Conservation (phyloP, 1,140 invertebrate species). For the Chrysopa pallens region DNA sequence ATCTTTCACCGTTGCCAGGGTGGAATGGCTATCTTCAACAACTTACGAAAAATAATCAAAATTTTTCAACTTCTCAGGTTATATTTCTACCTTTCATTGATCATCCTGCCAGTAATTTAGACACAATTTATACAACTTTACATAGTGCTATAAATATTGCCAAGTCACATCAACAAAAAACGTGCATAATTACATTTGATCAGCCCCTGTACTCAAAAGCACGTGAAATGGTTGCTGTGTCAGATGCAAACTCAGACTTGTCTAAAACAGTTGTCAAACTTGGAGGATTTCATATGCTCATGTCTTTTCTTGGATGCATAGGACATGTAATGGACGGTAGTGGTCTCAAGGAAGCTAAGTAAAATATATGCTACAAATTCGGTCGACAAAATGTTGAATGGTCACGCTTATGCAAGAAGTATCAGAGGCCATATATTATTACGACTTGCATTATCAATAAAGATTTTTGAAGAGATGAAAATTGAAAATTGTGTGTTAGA, state of each 20-base stretch:
- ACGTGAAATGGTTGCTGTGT: constrained; percentile 8
- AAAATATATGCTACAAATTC: constrained; percentile 14
- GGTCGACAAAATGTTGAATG: constrained; percentile 19
- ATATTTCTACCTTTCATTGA: constrained; percentile 10
- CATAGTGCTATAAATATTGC: constrained; percentile 3
- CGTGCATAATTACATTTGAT: constrained; percentile 17
- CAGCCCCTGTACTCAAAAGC: constrained; percentile 18
- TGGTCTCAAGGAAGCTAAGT: constrained; percentile 18
- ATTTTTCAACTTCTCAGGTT: constrained; percentile 8
- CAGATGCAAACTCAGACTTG: constrained; percentile 3
- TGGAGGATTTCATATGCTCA: constrained; percentile 18
- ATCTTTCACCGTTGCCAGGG: constrained; percentile 8
- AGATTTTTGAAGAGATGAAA: constrained; percentile 4
- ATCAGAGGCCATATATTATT: constrained; percentile 21
- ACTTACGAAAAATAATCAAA: constrained; percentile 5
- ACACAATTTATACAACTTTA: constrained; percentile 9
- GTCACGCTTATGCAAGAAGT: constrained; percentile 21
- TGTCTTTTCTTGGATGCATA: constrained; percentile 21
- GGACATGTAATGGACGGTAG: constrained; percentile 20
- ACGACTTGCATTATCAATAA: constrained; percentile 9
- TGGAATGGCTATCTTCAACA: constrained; percentile 15
- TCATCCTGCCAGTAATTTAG: constrained; percentile 6
- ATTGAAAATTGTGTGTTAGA: neutral
- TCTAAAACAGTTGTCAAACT: constrained; percentile 9
- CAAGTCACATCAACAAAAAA: constrained; percentile 8